phyloP scores from a whole-genome alignment of 2,888 invertebrate genomes.

The Nezara viridula region DNA sequence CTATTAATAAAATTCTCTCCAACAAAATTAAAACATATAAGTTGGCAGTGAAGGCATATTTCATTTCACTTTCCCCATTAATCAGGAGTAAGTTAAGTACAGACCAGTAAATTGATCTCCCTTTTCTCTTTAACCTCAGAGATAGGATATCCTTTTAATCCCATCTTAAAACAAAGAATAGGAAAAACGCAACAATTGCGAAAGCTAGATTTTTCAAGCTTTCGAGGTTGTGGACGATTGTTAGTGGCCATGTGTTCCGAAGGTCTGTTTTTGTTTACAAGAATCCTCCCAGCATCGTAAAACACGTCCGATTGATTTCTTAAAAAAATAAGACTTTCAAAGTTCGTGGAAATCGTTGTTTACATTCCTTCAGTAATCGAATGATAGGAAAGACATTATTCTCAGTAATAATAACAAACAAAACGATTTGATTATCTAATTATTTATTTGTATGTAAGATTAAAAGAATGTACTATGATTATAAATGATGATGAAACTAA shows the following conservation, averaged over 20 bases:
- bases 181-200: too few species aligned
- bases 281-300: neutral
- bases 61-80: too few species aligned
- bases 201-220: neutral
- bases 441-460: neutral
- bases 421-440: neutral
- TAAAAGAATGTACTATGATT: neutral
- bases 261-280: conserved; percentile 11
- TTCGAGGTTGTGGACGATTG: neutral
- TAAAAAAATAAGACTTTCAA: neutral
- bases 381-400: neutral
- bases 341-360: neutral
- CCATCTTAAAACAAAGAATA: too few species aligned
- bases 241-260: neutral
- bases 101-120: too few species aligned
- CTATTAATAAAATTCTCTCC: too few species aligned
- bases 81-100: too few species aligned
- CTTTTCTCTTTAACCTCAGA: too few species aligned
- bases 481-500: neutral
- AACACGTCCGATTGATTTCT: neutral
- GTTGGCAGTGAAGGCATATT: too few species aligned
- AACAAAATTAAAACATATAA: too few species aligned
- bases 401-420: neutral
- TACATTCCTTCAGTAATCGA: neutral
- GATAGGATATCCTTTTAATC: too few species aligned